These are phyloP conservation scores for Camponotus fellah DNA, from an alignment of 2,888 invertebrate species.

Conservation along the genomic window DNA sequence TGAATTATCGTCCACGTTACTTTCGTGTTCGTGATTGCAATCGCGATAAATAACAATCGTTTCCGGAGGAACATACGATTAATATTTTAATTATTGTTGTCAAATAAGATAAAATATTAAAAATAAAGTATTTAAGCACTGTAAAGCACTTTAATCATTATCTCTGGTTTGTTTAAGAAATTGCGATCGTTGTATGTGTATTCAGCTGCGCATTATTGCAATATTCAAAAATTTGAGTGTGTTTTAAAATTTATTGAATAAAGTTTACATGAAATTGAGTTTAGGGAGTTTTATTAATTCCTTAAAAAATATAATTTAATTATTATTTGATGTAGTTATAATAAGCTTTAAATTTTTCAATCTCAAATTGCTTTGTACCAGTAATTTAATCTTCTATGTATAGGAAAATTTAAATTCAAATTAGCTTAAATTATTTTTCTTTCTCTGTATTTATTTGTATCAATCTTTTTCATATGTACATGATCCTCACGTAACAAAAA, in stretches of 20 bases:
- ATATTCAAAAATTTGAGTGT: not conserved
- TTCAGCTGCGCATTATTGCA: not conserved
- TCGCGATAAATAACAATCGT: not conserved
- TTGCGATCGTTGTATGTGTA: not conserved
- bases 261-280: not conserved
- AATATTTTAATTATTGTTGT: not conserved
- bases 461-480: not conserved
- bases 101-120: not conserved
- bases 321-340: not conserved
- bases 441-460: not conserved
- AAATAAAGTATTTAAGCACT: not conserved
- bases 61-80: not conserved
- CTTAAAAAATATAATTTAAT: slow-evolving; percentile 12
- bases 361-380: slow-evolving; percentile 3
- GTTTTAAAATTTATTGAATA: slow-evolving; percentile 5
- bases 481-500: not conserved
- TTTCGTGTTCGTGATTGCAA: not conserved
- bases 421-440: slow-evolving; percentile 8
- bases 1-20: not conserved
- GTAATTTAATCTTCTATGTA: slow-evolving; percentile 9
- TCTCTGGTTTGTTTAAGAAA: not conserved
- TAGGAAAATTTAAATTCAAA: slow-evolving; percentile 4
- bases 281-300: not conserved
- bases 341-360: slow-evolving; percentile 28
- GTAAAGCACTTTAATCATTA: not conserved